phyloP scores from a whole-genome alignment of 2,888 invertebrate species.

The Hypselothyrea guttata region DNA sequence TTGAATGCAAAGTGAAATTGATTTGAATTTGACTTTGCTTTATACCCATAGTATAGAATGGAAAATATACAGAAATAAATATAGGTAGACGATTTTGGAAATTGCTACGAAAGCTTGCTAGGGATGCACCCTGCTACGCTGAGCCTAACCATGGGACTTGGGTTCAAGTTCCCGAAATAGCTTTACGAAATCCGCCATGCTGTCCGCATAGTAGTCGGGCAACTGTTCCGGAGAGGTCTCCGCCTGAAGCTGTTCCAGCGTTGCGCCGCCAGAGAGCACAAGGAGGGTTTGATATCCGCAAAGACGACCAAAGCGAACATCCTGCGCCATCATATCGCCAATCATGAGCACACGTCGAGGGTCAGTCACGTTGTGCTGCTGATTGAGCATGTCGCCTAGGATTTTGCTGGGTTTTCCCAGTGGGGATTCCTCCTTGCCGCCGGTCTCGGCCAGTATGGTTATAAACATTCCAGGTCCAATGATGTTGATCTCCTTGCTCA shows the following conservation, averaged over 20 bases:
- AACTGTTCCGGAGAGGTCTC: constrained; percentile 51
- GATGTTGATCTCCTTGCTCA: constrained; percentile 71
- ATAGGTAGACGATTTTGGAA: no score
- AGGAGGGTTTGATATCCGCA: constrained; percentile 89
- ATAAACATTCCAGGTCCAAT: constrained; percentile 82
- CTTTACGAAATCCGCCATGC: constrained; percentile 73
- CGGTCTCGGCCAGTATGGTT: constrained; percentile 79
- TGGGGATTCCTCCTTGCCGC: constrained; percentile 76
- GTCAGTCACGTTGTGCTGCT: constrained; percentile 83
- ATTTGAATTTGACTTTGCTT: no score
- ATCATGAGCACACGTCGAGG: constrained; percentile 89
- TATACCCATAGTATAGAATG: no score
- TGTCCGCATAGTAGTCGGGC: constrained; percentile 80
- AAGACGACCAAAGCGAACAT: constrained; percentile 88
- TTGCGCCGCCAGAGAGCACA: constrained; percentile 85
- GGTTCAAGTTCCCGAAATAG: constrained; percentile 55
- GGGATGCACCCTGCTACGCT: no score
- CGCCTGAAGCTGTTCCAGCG: constrained; percentile 55
- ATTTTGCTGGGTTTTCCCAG: constrained; percentile 83
- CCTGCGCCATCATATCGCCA: constrained; percentile 93
- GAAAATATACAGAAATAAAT: no score
- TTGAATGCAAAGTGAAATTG: no score
- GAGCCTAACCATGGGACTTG: constrained; percentile 54
- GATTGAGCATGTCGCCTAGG: constrained; percentile 74
- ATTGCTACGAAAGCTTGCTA: no score